phyloP scores from a whole-genome alignment of 2,113 vertebrate genomes.

The Entomyzon cyanotis region DNA sequence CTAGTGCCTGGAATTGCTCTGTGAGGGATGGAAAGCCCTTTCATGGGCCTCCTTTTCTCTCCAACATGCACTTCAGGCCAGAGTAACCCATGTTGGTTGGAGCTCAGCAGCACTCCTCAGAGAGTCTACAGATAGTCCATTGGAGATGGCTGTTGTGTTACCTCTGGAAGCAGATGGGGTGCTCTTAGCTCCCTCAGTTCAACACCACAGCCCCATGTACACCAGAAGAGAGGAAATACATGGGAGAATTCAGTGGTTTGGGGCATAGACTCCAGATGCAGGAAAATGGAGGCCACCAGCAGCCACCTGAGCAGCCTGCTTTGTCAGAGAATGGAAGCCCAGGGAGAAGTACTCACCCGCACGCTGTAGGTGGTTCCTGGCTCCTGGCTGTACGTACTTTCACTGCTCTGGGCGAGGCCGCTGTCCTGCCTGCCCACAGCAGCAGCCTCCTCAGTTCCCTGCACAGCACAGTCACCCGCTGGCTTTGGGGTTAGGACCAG shows the following conservation, averaged over 20 bases:
- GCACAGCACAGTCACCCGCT: background rate
- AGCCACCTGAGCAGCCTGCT: background rate
- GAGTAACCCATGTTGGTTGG: background rate
- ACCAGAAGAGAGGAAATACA: background rate
- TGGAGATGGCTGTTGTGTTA: background rate
- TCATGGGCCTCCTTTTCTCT: background rate
- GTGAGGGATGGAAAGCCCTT: background rate
- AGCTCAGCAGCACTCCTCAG: background rate
- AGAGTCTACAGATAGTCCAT: background rate
- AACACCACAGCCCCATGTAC: background rate
- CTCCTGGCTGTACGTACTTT: constrained; percentile 26
- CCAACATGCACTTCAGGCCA: background rate
- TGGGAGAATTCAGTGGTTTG: background rate
- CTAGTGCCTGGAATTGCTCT: background rate
- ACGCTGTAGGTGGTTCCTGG: constrained; percentile 68
- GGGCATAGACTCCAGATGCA: background rate
- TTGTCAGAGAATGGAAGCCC: background rate
- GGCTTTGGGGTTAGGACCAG: background rate
- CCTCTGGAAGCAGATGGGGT: background rate
- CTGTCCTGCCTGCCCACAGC: constrained; percentile 23
- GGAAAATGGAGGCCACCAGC: background rate
- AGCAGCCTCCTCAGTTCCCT: constrained; percentile 11
- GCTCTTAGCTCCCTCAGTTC: background rate
- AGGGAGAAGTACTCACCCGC: constrained; percentile 73
- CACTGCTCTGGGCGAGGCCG: background rate